phyloP scores from a whole-genome alignment of 2,113 vertebrate genomes.

The Dipodomys stephensi region DNA sequence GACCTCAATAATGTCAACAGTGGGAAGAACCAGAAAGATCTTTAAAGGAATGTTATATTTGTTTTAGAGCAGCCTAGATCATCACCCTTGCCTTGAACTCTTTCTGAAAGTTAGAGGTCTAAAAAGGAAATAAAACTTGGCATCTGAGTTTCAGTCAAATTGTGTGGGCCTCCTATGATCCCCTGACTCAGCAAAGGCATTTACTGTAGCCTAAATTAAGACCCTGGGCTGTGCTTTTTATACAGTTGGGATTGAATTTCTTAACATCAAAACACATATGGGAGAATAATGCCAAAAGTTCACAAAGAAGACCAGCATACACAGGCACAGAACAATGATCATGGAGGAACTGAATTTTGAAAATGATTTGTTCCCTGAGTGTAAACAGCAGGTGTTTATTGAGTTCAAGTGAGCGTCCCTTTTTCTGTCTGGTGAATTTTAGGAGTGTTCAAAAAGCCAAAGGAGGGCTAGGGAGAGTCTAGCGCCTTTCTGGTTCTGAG shows the following conservation, averaged over 20 bases:
- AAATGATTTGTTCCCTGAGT: slow-evolving; percentile 83
- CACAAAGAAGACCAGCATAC: slow-evolving; percentile 32
- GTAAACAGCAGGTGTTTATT: slow-evolving; percentile 80
- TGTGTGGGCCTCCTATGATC: slow-evolving; percentile 67
- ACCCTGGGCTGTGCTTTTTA: slow-evolving; percentile 81
- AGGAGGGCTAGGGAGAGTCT: slow-evolving; percentile 10
- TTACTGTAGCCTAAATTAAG: slow-evolving; percentile 49
- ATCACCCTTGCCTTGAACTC: slow-evolving; percentile 57
- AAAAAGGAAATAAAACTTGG: slow-evolving; percentile 64
- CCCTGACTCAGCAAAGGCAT: slow-evolving; percentile 67
- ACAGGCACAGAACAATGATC: slow-evolving; percentile 54
- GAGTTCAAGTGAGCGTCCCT: slow-evolving; percentile 75
- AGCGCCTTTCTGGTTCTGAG: slow-evolving; percentile 74
- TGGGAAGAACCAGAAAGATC: slow-evolving; percentile 67
- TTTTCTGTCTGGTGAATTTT: slow-evolving; percentile 75
- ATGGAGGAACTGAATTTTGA: slow-evolving; percentile 80
- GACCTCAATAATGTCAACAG: slow-evolving; percentile 70
- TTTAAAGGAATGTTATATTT: slow-evolving; percentile 73
- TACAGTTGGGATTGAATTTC: slow-evolving; percentile 69
- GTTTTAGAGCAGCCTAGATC: slow-evolving; percentile 72
- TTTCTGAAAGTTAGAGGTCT: slow-evolving; percentile 54
- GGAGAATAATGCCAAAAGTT: slow-evolving; percentile 77
- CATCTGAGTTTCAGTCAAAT: slow-evolving; percentile 79
- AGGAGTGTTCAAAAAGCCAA: slow-evolving; percentile 70
- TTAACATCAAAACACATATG: slow-evolving; percentile 69